These are phyloP conservation scores for Drosophila sucinea DNA, from an alignment of 1,140 invertebrate genomes.

Conservation along the genomic window DNA sequence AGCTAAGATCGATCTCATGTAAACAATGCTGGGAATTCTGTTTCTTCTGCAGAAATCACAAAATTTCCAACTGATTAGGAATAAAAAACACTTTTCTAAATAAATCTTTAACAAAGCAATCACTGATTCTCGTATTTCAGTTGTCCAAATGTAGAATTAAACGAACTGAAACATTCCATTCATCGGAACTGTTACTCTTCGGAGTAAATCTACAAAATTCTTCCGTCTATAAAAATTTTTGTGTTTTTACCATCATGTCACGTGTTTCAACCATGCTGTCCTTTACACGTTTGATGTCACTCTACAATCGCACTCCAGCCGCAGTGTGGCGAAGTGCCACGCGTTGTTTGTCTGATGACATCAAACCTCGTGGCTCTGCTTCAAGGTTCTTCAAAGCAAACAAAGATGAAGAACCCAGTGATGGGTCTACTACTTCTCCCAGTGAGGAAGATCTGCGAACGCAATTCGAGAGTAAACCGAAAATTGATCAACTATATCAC, in stretches of 20 bases:
- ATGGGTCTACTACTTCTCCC: neutral
- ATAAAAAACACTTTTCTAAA: neutral
- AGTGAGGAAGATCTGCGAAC: neutral
- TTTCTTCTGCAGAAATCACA: neutral
- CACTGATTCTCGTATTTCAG: neutral
- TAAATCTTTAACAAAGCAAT: neutral
- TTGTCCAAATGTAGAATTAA: neutral
- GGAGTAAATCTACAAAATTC: neutral
- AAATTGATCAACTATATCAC: neutral
- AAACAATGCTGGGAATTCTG: neutral
- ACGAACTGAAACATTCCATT: neutral
- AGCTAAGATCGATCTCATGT: neutral
- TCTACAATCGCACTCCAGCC: neutral
- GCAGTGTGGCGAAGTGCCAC: neutral
- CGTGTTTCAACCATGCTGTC: conserved; percentile 12
- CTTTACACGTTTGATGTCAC: neutral
- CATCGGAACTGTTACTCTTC: neutral
- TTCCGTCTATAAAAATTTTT: neutral
- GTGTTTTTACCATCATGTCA: neutral
- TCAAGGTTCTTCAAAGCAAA: too few species aligned
- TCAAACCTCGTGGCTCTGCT: neutral
- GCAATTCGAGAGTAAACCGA: neutral
- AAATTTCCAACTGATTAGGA: neutral
- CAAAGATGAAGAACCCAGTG: neutral
- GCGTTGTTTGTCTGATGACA: conserved; percentile 21